Percentiles rank a stretch among this genome's conserved stretches.
Conservation (phyloP, 2,888 invertebrate species). For the Carpatolechia fugitivella region DNA sequence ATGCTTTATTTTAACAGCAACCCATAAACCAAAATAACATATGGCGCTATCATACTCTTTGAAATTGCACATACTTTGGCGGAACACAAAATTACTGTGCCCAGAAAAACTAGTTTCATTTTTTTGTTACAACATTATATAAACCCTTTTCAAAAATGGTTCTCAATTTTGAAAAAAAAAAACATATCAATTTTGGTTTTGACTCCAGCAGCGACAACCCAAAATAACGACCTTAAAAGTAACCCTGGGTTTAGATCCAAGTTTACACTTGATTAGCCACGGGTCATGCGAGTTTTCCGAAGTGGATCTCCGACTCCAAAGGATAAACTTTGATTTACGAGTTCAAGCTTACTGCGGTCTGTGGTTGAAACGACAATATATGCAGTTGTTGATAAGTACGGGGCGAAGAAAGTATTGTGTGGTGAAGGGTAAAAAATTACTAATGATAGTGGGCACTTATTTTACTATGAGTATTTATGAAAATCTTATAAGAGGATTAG, state of each 20-base stretch:
- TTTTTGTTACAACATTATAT: no score
- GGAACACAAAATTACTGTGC: no score
- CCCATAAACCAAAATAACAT: no score
- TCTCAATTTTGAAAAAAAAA: no score
- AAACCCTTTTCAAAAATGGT: no score
- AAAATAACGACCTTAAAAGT: neutral
- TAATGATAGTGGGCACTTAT: neutral
- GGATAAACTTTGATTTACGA: slow-evolving; percentile 25
- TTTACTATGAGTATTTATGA: neutral
- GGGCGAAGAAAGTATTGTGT: neutral
- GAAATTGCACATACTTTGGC: no score
- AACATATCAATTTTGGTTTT: no score
- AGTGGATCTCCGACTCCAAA: slow-evolving; percentile 9
- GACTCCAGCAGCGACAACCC: no score
- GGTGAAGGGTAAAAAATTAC: neutral
- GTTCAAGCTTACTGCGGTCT: slow-evolving; percentile 22
- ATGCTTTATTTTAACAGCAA: no score
- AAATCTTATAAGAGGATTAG: neutral
- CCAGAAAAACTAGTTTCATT: no score
- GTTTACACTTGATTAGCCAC: slow-evolving; percentile 68
- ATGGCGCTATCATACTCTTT: no score
- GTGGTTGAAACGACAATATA: neutral
- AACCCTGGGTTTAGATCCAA: slow-evolving; percentile 42
- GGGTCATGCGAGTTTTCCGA: slow-evolving; percentile 36
- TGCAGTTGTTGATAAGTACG: neutral